Evolutionary conservation across 2,888 invertebrate genomes (phyloP).

Genomic region (Agonum fuliginosum): DNA sequence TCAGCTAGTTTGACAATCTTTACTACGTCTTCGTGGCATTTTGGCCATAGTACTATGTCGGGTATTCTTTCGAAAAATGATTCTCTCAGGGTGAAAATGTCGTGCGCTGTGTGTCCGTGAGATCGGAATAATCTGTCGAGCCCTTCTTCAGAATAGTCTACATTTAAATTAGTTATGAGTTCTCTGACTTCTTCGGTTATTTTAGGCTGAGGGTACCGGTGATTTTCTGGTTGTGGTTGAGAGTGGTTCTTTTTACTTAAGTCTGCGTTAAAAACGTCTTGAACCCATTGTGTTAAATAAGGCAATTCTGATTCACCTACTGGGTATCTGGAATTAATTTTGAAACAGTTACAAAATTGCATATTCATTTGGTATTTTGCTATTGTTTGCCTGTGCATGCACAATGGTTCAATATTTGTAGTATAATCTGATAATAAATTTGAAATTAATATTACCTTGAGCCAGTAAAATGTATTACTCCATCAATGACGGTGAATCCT

Average conservation of each 20-base stretch:
- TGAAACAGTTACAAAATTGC: not conserved
- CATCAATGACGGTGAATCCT: conserved; percentile 82
- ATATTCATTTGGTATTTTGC: no score
- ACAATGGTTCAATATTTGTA: not conserved
- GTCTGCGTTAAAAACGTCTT: conserved; percentile 82
- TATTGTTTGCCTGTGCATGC: no score
- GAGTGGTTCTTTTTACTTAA: conserved; percentile 73
- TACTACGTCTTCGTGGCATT: conserved; percentile 88
- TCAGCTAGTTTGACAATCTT: conserved; percentile 86
- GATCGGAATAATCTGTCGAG: conserved; percentile 90
- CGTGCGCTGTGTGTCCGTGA: conserved; percentile 95
- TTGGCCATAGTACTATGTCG: conserved; percentile 96
- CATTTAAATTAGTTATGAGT: conserved; percentile 75
- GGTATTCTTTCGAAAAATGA: conserved; percentile 90
- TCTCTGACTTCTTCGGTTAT: conserved; percentile 78
- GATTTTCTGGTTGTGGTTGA: conserved; percentile 74
- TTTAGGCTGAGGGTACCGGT: conserved; percentile 80
- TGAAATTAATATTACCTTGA: conserved; percentile 78
- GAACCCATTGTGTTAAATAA: conserved; percentile 87
- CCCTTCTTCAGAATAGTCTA: conserved; percentile 82
- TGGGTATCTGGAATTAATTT: conserved; percentile 79
- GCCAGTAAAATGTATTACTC: conserved; percentile 87
- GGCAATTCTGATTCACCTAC: conserved; percentile 85
- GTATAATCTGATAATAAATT: not conserved
- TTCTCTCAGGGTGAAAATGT: conserved; percentile 86